These are phyloP conservation scores for Micoletzkya japonica DNA, from an alignment of 2,888 invertebrate species.

Conservation along the genomic window DNA sequence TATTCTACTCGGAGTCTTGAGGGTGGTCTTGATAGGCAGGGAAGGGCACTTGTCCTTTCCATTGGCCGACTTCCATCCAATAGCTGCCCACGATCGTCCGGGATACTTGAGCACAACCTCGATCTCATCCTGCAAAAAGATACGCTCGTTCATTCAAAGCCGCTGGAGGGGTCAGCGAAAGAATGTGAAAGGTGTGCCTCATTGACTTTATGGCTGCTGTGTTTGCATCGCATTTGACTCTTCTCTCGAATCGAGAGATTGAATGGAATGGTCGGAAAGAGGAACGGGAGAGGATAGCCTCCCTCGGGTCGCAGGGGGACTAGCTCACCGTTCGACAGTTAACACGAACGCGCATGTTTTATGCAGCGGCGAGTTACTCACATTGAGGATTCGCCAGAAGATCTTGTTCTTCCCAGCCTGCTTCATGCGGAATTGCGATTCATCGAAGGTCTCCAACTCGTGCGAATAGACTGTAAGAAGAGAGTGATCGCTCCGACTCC, in stretches of 20 bases:
- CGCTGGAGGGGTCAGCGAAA: too few species aligned
- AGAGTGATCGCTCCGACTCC: background rate
- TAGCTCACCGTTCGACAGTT: too few species aligned
- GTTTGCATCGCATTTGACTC: background rate
- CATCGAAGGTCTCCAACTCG: conserved; percentile 44
- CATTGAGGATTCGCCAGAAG: conserved; percentile 77
- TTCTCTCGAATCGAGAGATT: conserved; percentile 2
- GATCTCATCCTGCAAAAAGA: conserved; percentile 74
- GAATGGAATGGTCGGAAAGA: background rate
- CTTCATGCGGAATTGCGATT: conserved; percentile 42
- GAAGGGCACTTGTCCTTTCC: conserved; percentile 28
- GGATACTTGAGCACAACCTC: conserved; percentile 86
- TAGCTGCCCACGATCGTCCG: conserved; percentile 81
- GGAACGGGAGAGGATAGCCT: background rate
- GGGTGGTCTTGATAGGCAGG: conserved; percentile 17
- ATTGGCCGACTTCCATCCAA: conserved; percentile 86
- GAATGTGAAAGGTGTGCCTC: background rate
- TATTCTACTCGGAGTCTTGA: too few species aligned
- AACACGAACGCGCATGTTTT: too few species aligned
- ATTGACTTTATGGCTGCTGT: background rate
- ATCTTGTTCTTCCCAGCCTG: conserved; percentile 74
- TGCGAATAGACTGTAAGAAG: background rate
- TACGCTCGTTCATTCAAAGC: conserved; percentile 48
- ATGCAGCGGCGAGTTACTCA: conserved; percentile 25
- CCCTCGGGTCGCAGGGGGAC: background rate